Conservation (phyloP, 2,888 invertebrate genomes). For the Xanthia togata region DNA sequence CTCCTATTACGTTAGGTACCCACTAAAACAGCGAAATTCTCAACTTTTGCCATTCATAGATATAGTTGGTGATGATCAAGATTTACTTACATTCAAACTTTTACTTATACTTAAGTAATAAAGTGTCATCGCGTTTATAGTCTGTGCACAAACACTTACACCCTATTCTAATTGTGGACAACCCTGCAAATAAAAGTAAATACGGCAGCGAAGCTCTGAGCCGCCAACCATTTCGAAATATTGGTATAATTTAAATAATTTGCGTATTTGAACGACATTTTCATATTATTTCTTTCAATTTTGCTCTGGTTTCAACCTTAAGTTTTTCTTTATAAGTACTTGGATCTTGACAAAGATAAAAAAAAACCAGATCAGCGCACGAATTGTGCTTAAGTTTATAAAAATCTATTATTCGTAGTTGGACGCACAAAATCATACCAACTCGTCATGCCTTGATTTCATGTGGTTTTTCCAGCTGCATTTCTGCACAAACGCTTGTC, state of each 20-base stretch:
- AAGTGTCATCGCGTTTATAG: background rate
- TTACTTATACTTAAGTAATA: background rate
- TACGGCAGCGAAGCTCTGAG: background rate
- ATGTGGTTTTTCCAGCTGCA: conserved; percentile 44
- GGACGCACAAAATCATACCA: conserved; percentile 16
- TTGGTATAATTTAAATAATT: background rate
- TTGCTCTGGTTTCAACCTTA: too few species aligned
- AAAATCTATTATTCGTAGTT: too few species aligned
- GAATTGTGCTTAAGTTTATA: background rate
- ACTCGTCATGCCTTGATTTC: conserved; percentile 40
- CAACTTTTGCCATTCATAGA: background rate
- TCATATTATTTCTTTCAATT: background rate
- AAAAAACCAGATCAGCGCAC: background rate
- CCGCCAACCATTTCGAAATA: background rate
- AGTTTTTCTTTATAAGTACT: background rate
- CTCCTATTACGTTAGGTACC: background rate
- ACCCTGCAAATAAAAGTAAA: background rate
- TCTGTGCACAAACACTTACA: too few species aligned
- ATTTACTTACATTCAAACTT: background rate
- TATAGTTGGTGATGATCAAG: background rate
- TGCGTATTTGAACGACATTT: background rate
- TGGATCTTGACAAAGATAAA: background rate
- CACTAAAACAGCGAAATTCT: background rate
- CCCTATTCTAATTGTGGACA: background rate
- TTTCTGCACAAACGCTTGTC: conserved; percentile 60